Base-by-base conservation (phyloP, 2,797 vertebrate species). In the Falco naumanni region DNA sequence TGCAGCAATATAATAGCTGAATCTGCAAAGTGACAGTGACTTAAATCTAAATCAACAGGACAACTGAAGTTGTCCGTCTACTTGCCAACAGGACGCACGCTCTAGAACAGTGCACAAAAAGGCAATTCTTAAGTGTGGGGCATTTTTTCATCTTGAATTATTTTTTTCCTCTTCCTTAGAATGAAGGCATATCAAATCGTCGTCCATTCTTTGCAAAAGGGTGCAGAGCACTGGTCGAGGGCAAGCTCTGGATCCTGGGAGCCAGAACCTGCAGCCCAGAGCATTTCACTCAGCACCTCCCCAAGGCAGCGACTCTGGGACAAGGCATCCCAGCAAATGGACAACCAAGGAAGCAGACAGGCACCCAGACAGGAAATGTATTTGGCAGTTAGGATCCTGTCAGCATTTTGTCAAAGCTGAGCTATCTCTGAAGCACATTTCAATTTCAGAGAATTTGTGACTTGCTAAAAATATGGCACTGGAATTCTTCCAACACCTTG, bases 361-460 rank as follows among this genome's bases (percentile, higher is more conserved):
- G 39, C 54, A 50, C 39, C 37, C 69, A 66, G 69, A 76, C 39
- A 76, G 84, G 26, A 78, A 95, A 71, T 15, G 28, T 18, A 57
- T 39, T 78, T 74, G 65, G 56, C 53, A 68, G 43, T 41, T 63
- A 34, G 39, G 63, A 84, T 70, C 17, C 71, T 82, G 83, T 82
- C 83, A 93, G 72, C 43, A 26, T 90, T 92, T 47, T 60, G 53
- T 83, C 91, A 86, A 63, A 94, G 16, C 4, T 57, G 48, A 88
- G 71, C 84, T 79, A 18, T 75, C 83, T 82, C 83, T n/a, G 54
- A 89, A 82, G 61, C 45, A 75, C 45, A 48, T 66, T 84, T 82
- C 51, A 18, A 63, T 75, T 93, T 87, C 89, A 87, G 71, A 53
- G 43, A 92, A 82, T 83, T 84, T 45, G 64, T 64, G 80, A 87